phyloP scores from a whole-genome alignment of 2,888 invertebrate genomes.

The Lacanobia oleracea region DNA sequence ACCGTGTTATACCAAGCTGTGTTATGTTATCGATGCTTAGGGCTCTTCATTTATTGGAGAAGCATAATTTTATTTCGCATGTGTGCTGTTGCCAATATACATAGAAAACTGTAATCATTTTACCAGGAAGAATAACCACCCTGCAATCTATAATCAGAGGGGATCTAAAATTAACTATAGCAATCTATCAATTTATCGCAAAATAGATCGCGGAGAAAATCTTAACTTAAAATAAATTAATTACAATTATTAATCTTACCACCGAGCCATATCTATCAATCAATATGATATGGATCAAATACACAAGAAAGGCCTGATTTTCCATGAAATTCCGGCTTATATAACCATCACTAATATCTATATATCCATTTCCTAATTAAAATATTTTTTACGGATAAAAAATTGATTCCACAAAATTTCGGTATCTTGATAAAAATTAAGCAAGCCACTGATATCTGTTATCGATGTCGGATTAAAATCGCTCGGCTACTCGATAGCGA shows the following conservation, averaged over 20 bases:
- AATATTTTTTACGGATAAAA: conserved; percentile 36
- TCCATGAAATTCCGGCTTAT: neutral
- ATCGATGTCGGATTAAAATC: conserved; percentile 84
- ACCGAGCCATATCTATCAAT: conserved; percentile 1
- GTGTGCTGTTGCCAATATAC: neutral
- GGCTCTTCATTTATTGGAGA: too few relatives aligned
- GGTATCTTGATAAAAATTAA: conserved; percentile 75
- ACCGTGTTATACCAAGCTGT: too few relatives aligned
- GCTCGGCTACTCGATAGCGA: conserved; percentile 77
- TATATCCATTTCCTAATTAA: conserved; percentile 22
- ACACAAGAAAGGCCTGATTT: neutral
- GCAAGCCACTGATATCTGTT: conserved; percentile 69
- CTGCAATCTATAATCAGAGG: neutral
- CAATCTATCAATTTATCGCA: conserved; percentile 35
- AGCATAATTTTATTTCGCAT: too few relatives aligned
- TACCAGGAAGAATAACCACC: neutral
- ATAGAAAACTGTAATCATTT: conserved; percentile 18
- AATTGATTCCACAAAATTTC: conserved; percentile 60
- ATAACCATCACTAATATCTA: conserved; percentile 3
- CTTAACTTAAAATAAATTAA: conserved; percentile 15
- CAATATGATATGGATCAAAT: neutral
- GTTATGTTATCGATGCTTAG: too few relatives aligned
- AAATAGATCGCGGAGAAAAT: conserved; percentile 24
- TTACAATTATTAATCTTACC: neutral
- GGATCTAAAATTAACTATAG: conserved; percentile 11